These are phyloP conservation scores for Aselliscus stoliczkanus DNA, from an alignment of 2,797 vertebrate species.

Conservation along the genomic window DNA sequence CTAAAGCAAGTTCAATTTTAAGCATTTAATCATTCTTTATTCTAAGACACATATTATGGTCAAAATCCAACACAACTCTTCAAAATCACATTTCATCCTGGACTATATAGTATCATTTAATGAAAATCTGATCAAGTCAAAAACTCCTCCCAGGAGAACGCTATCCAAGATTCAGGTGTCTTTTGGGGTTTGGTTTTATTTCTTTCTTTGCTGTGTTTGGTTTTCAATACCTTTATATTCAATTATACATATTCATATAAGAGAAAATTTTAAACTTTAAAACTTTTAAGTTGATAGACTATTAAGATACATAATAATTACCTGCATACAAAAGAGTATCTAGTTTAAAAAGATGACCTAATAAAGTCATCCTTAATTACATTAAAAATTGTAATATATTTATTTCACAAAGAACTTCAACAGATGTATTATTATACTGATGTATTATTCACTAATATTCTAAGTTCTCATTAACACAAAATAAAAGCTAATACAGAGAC, in stretches of 20 bases:
- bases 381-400: not conserved
- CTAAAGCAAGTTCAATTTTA: not conserved
- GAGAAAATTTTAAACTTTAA: constrained; percentile 7
- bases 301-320: not conserved
- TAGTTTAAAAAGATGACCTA: constrained; percentile 1
- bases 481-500: not conserved
- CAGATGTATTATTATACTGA: not conserved
- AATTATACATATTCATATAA: not conserved
- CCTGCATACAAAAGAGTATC: not conserved
- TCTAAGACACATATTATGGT: not conserved
- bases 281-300: not conserved
- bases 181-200: not conserved
- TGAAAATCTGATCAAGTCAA: not conserved
- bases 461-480: not conserved
- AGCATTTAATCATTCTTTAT: constrained; percentile 19
- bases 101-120: not conserved
- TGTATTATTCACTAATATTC: not conserved
- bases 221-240: not conserved
- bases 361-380: not conserved
- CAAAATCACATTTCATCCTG: not conserved
- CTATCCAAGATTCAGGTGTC: not conserved
- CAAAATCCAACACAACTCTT: constrained; percentile 34
- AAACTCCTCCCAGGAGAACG: not conserved
- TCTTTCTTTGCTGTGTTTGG: not conserved
- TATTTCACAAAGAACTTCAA: not conserved